Percentiles rank a stretch among this genome's conserved stretches.
phyloP scores from a whole-genome alignment of 1,140 invertebrate species.

The Cotesia chilonis region DNA sequence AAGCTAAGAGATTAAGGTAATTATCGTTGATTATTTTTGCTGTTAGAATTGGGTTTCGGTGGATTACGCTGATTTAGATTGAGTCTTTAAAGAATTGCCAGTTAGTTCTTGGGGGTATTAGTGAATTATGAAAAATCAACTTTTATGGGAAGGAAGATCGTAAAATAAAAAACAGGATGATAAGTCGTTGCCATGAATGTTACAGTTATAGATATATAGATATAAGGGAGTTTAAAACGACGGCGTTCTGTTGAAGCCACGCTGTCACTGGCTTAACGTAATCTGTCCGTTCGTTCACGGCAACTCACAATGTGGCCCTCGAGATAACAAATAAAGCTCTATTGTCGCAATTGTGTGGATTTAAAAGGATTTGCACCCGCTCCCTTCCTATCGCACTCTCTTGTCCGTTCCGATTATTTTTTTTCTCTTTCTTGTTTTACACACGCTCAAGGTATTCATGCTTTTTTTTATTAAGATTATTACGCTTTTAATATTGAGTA shows the following conservation, averaged over 20 bases:
- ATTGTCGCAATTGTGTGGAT: conserved; percentile 68
- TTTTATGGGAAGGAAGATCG: conserved; percentile 44
- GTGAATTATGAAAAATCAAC: conserved; percentile 36
- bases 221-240: conserved; percentile 18
- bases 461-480: no score
- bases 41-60: no score
- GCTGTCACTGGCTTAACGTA: conserved; percentile 64
- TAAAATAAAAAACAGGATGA: conserved; percentile 60
- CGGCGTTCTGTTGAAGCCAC: conserved; percentile 56
- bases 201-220: conserved; percentile 23
- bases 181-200: conserved; percentile 51
- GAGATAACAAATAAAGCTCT: conserved; percentile 68
- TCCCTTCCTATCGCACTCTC: conserved; percentile 29
- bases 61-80: no score
- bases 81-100: no score
- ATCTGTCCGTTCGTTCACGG: conserved; percentile 66
- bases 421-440: conserved; percentile 11
- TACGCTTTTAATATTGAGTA: no score
- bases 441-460: background rate
- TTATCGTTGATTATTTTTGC: conserved; percentile 51
- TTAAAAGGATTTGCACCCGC: conserved; percentile 66
- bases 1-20: conserved; percentile 92
- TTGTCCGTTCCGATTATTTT: conserved; percentile 21
- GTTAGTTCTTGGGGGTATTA: background rate
- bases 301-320: conserved; percentile 67